Percentiles rank a stretch among this genome's conserved stretches.
phyloP scores from a whole-genome alignment of 1,140 invertebrate species.

The Orchestia grillus region DNA sequence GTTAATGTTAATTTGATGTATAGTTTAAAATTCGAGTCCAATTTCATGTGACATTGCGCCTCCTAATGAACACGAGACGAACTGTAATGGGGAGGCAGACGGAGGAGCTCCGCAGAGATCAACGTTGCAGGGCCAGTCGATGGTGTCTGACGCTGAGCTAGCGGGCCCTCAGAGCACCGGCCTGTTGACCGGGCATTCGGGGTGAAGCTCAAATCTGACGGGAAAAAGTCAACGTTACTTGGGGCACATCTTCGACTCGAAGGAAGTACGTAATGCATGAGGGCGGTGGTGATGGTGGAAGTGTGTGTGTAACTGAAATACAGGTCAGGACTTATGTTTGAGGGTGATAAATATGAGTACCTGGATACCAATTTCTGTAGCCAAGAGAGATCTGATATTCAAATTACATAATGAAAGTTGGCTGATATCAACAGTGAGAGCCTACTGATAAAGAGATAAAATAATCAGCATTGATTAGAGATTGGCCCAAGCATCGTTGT shows the following conservation, averaged over 20 bases:
- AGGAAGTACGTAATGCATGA: not conserved
- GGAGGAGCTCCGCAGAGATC: not conserved
- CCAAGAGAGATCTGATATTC: not conserved
- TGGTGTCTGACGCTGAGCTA: not conserved
- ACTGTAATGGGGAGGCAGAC: not conserved
- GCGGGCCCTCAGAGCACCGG: not conserved
- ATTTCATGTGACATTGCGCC: not conserved
- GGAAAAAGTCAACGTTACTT: not conserved
- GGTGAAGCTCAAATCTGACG: conserved; percentile 15
- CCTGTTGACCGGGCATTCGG: not conserved
- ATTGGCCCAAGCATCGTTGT: not conserved
- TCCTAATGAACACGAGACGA: not conserved
- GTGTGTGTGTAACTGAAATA: not conserved
- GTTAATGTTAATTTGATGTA: not conserved
- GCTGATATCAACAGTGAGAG: not conserved
- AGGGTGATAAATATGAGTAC: not conserved
- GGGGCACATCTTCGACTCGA: not conserved
- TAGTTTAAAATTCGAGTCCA: not conserved
- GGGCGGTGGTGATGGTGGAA: not conserved
- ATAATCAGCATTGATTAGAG: not conserved
- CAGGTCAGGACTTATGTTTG: not conserved
- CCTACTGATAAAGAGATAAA: not conserved
- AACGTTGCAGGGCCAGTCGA: not conserved
- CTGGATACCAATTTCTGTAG: not conserved
- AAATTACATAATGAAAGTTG: not conserved